Base-by-base conservation (phyloP, 2,888 invertebrate species). In the Caenorhabditis virilis region DNA sequence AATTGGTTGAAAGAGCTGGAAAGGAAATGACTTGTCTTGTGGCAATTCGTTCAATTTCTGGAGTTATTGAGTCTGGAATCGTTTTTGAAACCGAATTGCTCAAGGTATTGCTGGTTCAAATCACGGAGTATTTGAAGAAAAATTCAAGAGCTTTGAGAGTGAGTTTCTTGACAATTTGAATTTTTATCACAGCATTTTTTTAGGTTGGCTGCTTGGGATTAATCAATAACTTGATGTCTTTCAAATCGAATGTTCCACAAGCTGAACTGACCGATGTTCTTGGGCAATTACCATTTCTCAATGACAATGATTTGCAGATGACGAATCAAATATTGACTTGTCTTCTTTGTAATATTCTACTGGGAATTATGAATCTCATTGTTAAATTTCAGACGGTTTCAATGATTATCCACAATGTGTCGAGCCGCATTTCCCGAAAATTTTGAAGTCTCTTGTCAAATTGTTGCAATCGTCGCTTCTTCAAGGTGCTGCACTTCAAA, bases 11-110 rank as follows among this genome's bases (percentile, higher is more conserved):
- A 83, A 89, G 97, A 76, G 86, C 98, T 53, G 90, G 91, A 72
- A 97, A 98, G 84, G 98, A 98, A 87, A 97, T 97, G 51, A 98
- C 98, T 0, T 88, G 97, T 23, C 87, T 95, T 33, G 95, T 95
- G 4, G 92, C 95, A 2, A 95, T 98, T 0, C 95, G 95, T 84
- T 93, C 97, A 9, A 86, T 97, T 13, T 92, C 6, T 16, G 52
- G 54, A n/a, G 62, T 82, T 69, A 67, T 77, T 15, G 53, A 36
- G 11, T 26, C 58, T 3, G 53, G 49, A 26, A 30, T 65, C 3
- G 7, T 20, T 7, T 50, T 65, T 38, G 26, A 25, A 15, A 0
- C 35, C 5, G n/a, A 26, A 15, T 43, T 47, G 7, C 18, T 54
- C 7, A 7, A 49, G n/a, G 25, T 0, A 7, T 52, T 59, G 3